Percentiles rank a stretch among this genome's conserved stretches.
Evolutionary conservation across 2,797 vertebrate genomes (phyloP).

Genomic region (Dendrocincla fuliginosa): DNA sequence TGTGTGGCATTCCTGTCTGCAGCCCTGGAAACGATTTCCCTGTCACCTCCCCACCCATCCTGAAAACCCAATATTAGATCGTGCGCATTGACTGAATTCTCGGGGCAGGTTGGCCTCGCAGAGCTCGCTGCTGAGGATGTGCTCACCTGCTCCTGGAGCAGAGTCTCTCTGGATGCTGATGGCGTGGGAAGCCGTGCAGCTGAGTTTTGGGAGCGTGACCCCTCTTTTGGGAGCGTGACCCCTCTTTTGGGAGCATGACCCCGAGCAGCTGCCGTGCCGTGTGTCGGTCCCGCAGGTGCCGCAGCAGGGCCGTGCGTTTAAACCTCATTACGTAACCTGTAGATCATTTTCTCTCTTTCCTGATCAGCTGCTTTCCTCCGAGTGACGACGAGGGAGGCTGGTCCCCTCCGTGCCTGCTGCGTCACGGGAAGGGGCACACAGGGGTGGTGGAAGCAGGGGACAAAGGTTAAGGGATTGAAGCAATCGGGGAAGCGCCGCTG

Average conservation of each 20-base stretch:
- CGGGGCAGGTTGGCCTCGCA: neutral
- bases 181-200: neutral
- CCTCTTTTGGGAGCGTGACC: neutral
- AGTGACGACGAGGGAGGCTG: neutral
- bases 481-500: neutral
- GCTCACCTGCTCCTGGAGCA: neutral
- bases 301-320: neutral
- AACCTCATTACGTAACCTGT: slow-evolving; percentile 29
- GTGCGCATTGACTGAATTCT: fast-evolving
- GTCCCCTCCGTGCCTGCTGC: neutral
- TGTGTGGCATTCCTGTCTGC: neutral
- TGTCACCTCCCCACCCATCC: neutral
- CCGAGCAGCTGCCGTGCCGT: neutral
- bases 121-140: neutral
- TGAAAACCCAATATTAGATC: neutral
- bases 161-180: neutral
- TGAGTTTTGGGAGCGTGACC: neutral
- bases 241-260: neutral
- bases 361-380: slow-evolving; percentile 3
- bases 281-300: neutral
- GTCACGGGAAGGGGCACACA: neutral
- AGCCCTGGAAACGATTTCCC: neutral
- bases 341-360: neutral
- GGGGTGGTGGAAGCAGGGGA: slow-evolving; percentile 16
- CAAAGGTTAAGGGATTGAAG: slow-evolving; percentile 36